Evolutionary conservation across 2,113 vertebrate species (phyloP), one percentile per base, ranked within the genome.

Genomic region (Myotis yumanensis): DNA sequence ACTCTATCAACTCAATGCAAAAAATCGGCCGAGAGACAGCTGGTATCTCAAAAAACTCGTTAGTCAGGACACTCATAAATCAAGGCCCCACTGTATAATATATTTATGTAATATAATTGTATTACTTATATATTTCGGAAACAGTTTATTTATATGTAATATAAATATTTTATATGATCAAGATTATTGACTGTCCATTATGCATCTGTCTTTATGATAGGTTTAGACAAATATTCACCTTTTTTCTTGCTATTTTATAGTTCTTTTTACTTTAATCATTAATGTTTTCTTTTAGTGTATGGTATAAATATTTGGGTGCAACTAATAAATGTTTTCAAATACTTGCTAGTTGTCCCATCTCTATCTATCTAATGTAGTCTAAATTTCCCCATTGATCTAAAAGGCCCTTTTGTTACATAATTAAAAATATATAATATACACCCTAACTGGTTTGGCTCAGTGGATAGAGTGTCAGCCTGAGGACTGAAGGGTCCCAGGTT

Each of bases 221-320:
- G 68, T 22, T 46, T 40, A 77, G 35, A 69, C 28, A 90, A 54
- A 72, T 91, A 35, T 30, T 57, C 72, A 35, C 22, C n/a, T 71
- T 77, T 88, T 43, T 54, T 15, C 28, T 82, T 43, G 35, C 14
- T 81, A 10, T 66, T 72, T 37, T 62, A 20, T 20, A 69, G 48
- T 59, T 88, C 48, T 83, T 76, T 40, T 54, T 69, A 35, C 22
- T 48, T 85, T 84, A 32, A 51, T 7, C 18, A 71, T 84, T 76
- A 57, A 51, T 57, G 7, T 85, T 94, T 90, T 14, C 59, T 85
- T 71, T 94, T 40, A 94, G 62, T 90, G 25, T 79, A 62, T 51
- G 16, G 14, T 48, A 71, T 71, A 94, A 77, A 32, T 90, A 83
- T 85, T 85, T 90, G 28, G 22, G 76, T 32, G 7, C 9, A 69